phyloP scores from a whole-genome alignment of 1,140 invertebrate genomes.

The Macrocentrus cingulum region DNA sequence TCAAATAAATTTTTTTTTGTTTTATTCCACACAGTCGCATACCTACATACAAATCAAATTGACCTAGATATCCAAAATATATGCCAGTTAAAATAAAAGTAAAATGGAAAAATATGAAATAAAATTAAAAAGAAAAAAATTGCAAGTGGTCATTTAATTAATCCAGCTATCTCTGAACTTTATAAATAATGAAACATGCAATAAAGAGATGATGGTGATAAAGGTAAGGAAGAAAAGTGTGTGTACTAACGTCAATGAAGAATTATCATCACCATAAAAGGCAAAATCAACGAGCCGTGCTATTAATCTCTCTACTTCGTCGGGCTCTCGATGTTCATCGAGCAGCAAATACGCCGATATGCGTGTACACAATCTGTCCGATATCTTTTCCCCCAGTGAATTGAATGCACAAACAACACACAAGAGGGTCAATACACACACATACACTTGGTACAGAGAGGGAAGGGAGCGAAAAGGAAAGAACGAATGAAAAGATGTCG shows the following conservation, averaged over 20 bases:
- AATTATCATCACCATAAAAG: neutral
- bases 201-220: neutral
- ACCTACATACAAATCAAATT: too few species aligned
- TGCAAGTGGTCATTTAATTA: too few species aligned
- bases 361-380: slow-evolving; percentile 18
- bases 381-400: slow-evolving; percentile 8
- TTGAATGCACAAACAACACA: neutral
- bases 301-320: slow-evolving; percentile 11
- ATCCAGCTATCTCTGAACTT: neutral
- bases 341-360: slow-evolving; percentile 12
- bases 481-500: neutral
- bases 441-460: neutral
- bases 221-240: neutral
- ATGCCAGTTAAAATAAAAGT: too few species aligned
- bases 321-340: neutral
- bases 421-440: neutral
- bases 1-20: neutral
- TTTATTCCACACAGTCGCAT: neutral
- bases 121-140: too few species aligned
- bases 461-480: neutral
- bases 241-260: neutral
- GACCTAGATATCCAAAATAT: too few species aligned
- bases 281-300: slow-evolving; percentile 12
- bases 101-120: too few species aligned
- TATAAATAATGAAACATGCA: neutral